Base-by-base conservation (phyloP, 2,113 vertebrate species). In the Amphiprion percula region DNA sequence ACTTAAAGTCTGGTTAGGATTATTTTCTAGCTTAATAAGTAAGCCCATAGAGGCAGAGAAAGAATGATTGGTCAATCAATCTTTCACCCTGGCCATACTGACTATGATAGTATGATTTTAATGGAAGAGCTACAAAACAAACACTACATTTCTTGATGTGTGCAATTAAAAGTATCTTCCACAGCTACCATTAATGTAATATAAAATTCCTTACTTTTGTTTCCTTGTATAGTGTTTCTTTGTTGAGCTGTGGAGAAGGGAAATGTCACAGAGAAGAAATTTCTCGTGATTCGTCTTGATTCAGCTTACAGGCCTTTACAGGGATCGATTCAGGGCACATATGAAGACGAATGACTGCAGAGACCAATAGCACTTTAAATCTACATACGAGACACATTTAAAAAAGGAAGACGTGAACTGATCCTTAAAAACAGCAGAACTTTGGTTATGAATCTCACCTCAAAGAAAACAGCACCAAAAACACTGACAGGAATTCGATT, bases 381-480 rank as follows among this genome's bases (percentile, higher is more conserved):
- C 6, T 21, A 47, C 15, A 70, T 55, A 47, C 60, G 23, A 12
- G 11, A 49, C 4, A 41, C 12, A 61, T 74, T 17, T 49, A 19
- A 54, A 11, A 56, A n/a, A 50, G 10, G 41, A 61, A 59, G 19
- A 47, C 11, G 44, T 15, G 4, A 77, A 79, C 3, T 10, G 19
- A 26, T 60, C 7, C 9, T 59, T 46, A 46, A 66, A 69, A 59
- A 63, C 26, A 79, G 67, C 30, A 61, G 41, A n/a, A 58, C 23
- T 62, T 61, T 55, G 21, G 28, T 21, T 79, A 54, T 73, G 15
- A 85, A 77, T 54, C 50, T 79, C 39, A 73, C 61, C 64, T 77
- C 46, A 74, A 69, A 75, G 61, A 77, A 86, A 82, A 72, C 17
- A 21, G 30, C 50, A 77, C 33, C 52, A 59, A 75, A 70, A 75